phyloP scores from a whole-genome alignment of 1,140 invertebrate genomes.

The Leptinotarsa lineolata region DNA sequence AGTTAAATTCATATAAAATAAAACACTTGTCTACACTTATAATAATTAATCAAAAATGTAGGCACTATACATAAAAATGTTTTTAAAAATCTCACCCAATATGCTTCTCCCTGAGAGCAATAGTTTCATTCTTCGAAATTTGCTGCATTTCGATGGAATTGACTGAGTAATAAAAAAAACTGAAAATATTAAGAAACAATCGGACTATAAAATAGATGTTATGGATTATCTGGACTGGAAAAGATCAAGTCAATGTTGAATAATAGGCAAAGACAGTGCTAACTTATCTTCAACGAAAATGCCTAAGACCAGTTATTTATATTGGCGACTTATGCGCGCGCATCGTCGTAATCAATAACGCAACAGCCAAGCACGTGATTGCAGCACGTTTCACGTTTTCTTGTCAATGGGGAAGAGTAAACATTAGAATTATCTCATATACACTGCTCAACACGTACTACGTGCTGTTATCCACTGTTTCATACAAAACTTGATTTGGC shows the following conservation, averaged over 20 bases:
- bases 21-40: too few relatives aligned
- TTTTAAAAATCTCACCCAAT: slow-evolving; percentile 69
- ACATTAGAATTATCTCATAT: too few relatives aligned
- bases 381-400: background rate
- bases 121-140: slow-evolving; percentile 76
- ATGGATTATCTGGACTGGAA: slow-evolving; percentile 13
- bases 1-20: too few relatives aligned
- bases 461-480: too few relatives aligned
- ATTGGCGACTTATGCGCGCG: slow-evolving; percentile 3
- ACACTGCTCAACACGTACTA: too few relatives aligned
- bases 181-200: background rate
- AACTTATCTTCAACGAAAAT: background rate
- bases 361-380: background rate
- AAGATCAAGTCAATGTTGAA: background rate
- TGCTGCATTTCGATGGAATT: slow-evolving; percentile 49
- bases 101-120: slow-evolving; percentile 75
- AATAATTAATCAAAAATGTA: too few relatives aligned
- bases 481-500: too few relatives aligned
- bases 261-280: background rate
- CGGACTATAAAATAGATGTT: background rate
- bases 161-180: slow-evolving; percentile 28
- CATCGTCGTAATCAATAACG: background rate
- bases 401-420: too few relatives aligned
- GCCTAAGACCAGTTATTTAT: slow-evolving; percentile 13
- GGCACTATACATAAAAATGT: too few relatives aligned